Base-by-base conservation (phyloP, 2,888 invertebrate species). In the Meloe dianella region DNA sequence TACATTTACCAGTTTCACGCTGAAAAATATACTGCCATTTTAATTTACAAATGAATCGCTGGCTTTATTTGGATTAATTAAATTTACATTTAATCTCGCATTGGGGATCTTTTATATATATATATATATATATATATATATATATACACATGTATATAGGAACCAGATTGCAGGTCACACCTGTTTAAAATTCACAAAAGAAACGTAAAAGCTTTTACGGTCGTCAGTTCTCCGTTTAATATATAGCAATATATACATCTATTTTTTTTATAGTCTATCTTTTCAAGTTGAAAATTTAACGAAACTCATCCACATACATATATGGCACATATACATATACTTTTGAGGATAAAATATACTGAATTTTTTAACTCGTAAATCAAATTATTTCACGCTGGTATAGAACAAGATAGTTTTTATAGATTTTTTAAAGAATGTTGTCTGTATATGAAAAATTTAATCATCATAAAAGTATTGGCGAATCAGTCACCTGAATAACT, bases 41-140 rank as follows among this genome's bases (percentile, higher is more conserved):
- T 63, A 70, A 71, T 59, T 71, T 71, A 70, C 70, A 70, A 75
- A 75, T 65, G 71, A 73, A 73, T 73, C 68, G 70, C 64, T 60
- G 66, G 66, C 65, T 68, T 71, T 71, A 71, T 71, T 70, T 67
- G 70, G 71, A 72, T 75, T 75, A 76, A 75, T 77, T 76, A 75
- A 76, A 77, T 77, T 77, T 75, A 74, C 77, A 77, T 75, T 75
- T 74, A 73, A 73, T 74, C 71, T 71, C 65, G 67, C 71, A 70
- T 67, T 70, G 65, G 60, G 71, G 70, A 72, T 71, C 70, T 71
- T 72, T 69, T 51, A 61, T 63, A 20, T 63, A 61, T 63, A 64
- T 51, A 64, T 60, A 63, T 56, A 9, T 32, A 32, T 8, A n/a
- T n/a, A n/a, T n/a, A n/a, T n/a, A n/a, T 32, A 32, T 32, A 63